phyloP scores from a whole-genome alignment of 1,140 invertebrate species.

The Drosophila guanche region DNA sequence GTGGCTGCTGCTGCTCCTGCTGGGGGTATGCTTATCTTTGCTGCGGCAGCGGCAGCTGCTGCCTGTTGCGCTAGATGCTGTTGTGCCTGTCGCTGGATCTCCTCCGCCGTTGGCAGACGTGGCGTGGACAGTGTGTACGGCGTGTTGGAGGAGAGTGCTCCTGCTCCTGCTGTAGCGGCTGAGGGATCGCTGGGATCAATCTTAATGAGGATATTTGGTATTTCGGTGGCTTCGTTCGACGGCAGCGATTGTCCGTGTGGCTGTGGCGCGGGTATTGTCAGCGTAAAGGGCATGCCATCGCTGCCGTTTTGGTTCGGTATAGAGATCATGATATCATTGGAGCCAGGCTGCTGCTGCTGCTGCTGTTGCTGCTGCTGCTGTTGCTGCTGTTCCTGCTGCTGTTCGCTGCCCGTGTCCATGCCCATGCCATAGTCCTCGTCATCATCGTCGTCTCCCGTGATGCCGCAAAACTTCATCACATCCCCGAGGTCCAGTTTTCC shows the following conservation, averaged over 20 bases:
- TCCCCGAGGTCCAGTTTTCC: constrained; percentile 85
- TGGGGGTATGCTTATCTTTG: constrained; percentile 20
- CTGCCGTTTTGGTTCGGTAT: constrained; percentile 82
- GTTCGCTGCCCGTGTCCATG: background rate
- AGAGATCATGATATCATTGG: constrained; percentile 82
- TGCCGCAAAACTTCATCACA: constrained; percentile 85
- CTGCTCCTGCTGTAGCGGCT: constrained; percentile 29
- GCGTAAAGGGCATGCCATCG: constrained; percentile 77
- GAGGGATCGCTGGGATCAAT: constrained; percentile 73
- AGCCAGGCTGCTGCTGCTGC: constrained; percentile 14
- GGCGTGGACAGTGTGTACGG: constrained; percentile 82
- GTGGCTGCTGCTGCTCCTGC: constrained; percentile 59
- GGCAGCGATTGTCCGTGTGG: constrained; percentile 16
- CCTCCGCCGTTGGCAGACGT: constrained; percentile 76
- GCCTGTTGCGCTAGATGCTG: constrained; percentile 76
- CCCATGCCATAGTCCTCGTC: constrained; percentile 78
- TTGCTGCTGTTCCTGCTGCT: constrained; percentile 14
- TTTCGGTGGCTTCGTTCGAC: constrained; percentile 70
- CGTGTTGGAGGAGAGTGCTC: constrained; percentile 32
- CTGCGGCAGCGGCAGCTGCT: constrained; percentile 56
- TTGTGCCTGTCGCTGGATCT: constrained; percentile 79
- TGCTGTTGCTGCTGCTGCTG: constrained; percentile 24
- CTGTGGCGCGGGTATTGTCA: constrained; percentile 77
- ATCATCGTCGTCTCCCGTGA: constrained; percentile 81
- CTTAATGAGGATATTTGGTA: constrained; percentile 83